These are phyloP conservation scores for Cottoperca gobio DNA, from an alignment of 2,797 vertebrate species.

Conservation along the genomic window DNA sequence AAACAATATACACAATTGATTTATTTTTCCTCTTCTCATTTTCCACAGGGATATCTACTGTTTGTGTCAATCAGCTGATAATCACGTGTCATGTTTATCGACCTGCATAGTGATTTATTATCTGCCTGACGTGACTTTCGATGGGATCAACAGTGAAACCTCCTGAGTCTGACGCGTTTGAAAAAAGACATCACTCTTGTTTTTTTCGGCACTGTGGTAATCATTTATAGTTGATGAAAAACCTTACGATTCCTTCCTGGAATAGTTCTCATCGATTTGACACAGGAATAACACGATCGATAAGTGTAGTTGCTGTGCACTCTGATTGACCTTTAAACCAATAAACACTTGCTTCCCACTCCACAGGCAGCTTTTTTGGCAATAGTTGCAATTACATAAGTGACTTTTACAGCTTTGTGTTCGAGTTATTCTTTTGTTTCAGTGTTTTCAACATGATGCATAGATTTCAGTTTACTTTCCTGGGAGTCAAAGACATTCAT, in stretches of 20 bases:
- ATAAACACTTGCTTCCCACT: constrained; percentile 49
- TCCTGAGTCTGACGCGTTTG: neutral
- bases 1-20: constrained; percentile 22
- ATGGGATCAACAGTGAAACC: constrained; percentile 23
- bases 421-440: constrained; percentile 21
- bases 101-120: constrained; percentile 69
- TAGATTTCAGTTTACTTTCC: neutral
- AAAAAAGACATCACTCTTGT: neutral
- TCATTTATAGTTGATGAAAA: constrained; percentile 28
- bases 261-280: constrained; percentile 57
- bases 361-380: constrained; percentile 31
- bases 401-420: constrained; percentile 7
- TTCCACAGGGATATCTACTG: constrained; percentile 26
- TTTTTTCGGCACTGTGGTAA: constrained; percentile 2
- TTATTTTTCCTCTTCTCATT: constrained; percentile 22
- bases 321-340: constrained; percentile 64
- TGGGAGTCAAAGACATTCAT: neutral
- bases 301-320: constrained; percentile 41
- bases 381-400: constrained; percentile 37
- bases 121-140: constrained; percentile 50
- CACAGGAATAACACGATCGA: constrained; percentile 59
- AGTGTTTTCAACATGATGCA: constrained; percentile 16
- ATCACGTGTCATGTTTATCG: constrained; percentile 70
- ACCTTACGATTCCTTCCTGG: constrained; percentile 29
- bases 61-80: constrained; percentile 52